A percentile compares a stretch with the other conserved stretches of the same genome.
phyloP scores from a whole-genome alignment of 2,113 vertebrate genomes.

The Anas platyrhynchos region DNA sequence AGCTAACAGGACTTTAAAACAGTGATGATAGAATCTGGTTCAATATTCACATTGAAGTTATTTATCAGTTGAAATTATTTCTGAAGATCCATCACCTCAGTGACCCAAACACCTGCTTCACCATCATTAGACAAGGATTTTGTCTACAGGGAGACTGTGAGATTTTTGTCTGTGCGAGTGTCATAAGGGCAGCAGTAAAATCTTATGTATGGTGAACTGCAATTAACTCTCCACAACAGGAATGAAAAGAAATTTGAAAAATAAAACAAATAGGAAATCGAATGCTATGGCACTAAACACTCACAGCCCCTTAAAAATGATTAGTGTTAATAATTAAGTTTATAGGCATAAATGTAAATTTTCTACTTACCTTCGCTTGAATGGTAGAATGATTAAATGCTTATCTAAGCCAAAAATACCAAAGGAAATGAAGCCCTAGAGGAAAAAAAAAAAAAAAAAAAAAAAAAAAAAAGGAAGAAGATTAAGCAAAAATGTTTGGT shows the following conservation, averaged over 20 bases:
- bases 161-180: neutral
- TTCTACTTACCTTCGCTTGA: constrained; percentile 89
- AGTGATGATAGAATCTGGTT: neutral
- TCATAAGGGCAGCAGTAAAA: neutral
- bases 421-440: constrained; percentile 93
- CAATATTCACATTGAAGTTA: neutral
- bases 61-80: neutral
- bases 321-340: neutral
- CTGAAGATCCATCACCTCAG: neutral
- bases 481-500: neutral
- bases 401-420: constrained; percentile 96
- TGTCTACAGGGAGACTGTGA: neutral
- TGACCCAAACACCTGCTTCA: neutral
- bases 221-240: neutral
- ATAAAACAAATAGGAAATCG: neutral
- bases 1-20: neutral
- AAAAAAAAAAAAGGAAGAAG: neutral
- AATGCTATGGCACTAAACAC: neutral
- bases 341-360: constrained; percentile 3
- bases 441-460: neutral
- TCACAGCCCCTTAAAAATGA: neutral
- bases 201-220: neutral
- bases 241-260: neutral
- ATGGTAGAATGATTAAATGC: constrained; percentile 93
- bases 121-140: neutral